Conservation (phyloP, 2,888 invertebrate genomes). For the Drosophila glabriapex region DNA sequence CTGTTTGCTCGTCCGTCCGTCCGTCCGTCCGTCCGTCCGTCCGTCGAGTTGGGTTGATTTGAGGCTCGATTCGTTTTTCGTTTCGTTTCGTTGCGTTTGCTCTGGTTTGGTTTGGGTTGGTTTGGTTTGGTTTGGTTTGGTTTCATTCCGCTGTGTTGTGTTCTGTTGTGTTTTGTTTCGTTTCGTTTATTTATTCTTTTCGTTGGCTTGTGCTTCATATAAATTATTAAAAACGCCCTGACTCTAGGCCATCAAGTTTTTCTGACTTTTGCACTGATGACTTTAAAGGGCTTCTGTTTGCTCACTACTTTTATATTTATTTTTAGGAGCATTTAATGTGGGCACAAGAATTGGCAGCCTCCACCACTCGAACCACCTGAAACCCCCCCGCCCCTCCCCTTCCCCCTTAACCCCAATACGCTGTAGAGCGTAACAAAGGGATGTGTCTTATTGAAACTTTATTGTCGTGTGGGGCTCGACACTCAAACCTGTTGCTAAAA, state of each 20-base stretch:
- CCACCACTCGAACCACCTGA: not conserved
- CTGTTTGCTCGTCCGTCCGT: conserved; percentile 9
- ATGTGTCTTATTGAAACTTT: conserved; percentile 53
- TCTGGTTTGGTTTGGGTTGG: not conserved
- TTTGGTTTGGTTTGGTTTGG: conserved; percentile 33
- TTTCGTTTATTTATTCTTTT: conserved; percentile 49
- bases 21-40: conserved; percentile 24
- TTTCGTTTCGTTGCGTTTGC: conserved; percentile 7
- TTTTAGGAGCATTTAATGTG: conserved; percentile 13
- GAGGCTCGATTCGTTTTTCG: conserved; percentile 41
- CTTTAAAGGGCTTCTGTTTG: conserved; percentile 31
- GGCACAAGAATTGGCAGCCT: not conserved
- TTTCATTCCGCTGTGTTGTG: conserved; percentile 30
- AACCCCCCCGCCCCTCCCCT: too few species aligned
- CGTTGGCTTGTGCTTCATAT: conserved; percentile 46
- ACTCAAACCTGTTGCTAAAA: conserved; percentile 40
- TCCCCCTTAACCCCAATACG: not conserved
- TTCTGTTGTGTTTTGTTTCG: conserved; percentile 1
- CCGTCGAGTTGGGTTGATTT: conserved; percentile 59
- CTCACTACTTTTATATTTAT: not conserved
- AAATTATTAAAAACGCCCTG: conserved; percentile 74
- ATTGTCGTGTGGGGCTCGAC: conserved; percentile 36
- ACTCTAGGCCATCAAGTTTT: conserved; percentile 56
- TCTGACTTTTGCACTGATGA: conserved; percentile 13
- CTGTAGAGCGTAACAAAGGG: conserved; percentile 35